A percentile compares a stretch with the other conserved stretches of the same genome.
phyloP scores from a whole-genome alignment of 2,888 invertebrate genomes.

The Drosophila suboccidentalis region DNA sequence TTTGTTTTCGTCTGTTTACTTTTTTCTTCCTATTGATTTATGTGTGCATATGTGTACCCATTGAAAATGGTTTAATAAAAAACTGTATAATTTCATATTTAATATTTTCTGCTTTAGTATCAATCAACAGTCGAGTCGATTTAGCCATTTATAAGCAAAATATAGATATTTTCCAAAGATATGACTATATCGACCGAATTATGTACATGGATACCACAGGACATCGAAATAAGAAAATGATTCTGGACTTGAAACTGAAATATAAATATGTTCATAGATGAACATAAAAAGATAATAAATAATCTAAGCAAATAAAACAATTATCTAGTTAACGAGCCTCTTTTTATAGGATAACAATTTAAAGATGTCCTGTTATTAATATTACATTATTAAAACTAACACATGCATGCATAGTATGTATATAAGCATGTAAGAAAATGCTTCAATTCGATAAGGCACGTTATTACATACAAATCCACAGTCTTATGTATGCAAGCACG shows the following conservation, averaged over 20 bases:
- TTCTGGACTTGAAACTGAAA: background rate
- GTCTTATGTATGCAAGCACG: conserved; percentile 13
- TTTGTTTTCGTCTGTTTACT: background rate
- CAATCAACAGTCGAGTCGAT: background rate
- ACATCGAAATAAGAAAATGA: background rate
- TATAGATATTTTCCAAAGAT: background rate
- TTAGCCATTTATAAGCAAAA: background rate
- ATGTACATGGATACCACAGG: background rate
- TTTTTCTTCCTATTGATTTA: background rate
- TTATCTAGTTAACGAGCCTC: background rate
- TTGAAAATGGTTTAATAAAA: conserved; percentile 23
- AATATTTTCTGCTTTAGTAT: background rate
- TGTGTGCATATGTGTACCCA: conserved; percentile 30
- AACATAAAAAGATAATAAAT: background rate
- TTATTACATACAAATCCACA: conserved; percentile 20
- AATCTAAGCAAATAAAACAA: background rate
- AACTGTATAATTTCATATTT: conserved; percentile 11
- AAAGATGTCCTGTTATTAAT: background rate
- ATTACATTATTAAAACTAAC: conserved; percentile 1
- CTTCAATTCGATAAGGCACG: conserved; percentile 9
- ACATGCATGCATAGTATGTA: conserved; percentile 12
- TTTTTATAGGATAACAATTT: background rate
- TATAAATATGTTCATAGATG: conserved; percentile 1
- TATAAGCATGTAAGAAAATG: conserved; percentile 12
- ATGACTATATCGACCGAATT: conserved; percentile 1